Base-by-base conservation (phyloP, 2,888 invertebrate species). In the Lepidocyrtinus sp. region DNA sequence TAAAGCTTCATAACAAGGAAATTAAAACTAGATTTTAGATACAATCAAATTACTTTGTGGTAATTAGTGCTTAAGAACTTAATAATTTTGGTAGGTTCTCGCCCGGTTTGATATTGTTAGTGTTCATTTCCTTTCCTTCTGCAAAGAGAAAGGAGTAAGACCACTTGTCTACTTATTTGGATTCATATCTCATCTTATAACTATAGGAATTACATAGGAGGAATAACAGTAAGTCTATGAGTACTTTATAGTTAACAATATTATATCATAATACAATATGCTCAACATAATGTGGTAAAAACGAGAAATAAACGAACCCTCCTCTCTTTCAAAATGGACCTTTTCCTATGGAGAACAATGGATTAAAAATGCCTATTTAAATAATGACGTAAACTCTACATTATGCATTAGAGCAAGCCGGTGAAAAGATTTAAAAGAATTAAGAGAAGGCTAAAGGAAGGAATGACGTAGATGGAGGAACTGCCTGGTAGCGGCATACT, bases 381-480 rank as follows among this genome's bases (percentile, higher is more conserved):
- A 36, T 36, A 36, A 5, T 36, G 55, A 45, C 24, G 78, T 78
- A 68, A 63, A 1, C 55, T 21, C n/a, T 69, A 71, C 27, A 65
- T 36, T 73, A 63, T 78, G 68, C 78, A 78, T 78, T 78, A 78
- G 72, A 78, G 78, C 1, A 78, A 68, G 63, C 78, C 62, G 21
- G 46, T 63, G 63, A 68, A 62, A 46, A 61, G 24, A 78, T 78
- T 78, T 46, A 62, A 78, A 78, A 78, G 17, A 68, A 67, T 68
- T 78, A 78, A 78, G 71, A 78, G 63, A 78, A 78, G 72, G 78
- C 78, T 78, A 68, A 78, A 73, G 78, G 78, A 78, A 78, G 78
- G 78, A 78, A 78, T 78, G 78, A 78, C 68, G 62, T 61, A 78
- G 22, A 73, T 68, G 59, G 68, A 67, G 12, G 70, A 75, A 21